Percentiles rank a stretch among this genome's conserved stretches.
These are phyloP conservation scores for Hystrix cristata DNA, from an alignment of 2,113 vertebrate species.

Conservation along the genomic window DNA sequence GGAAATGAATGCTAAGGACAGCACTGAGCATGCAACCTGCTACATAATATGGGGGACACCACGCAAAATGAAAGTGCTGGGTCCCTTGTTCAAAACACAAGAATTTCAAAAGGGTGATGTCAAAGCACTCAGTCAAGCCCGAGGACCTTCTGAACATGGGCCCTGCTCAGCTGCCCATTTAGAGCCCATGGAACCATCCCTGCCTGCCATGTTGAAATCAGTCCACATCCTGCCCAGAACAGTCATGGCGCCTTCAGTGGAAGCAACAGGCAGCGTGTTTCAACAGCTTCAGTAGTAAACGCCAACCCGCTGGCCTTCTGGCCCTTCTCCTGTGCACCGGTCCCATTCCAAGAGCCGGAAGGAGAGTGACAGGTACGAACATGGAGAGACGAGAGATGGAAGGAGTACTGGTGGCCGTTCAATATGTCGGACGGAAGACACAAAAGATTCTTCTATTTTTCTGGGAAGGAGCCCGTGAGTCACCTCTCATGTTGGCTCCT, in stretches of 20 bases:
- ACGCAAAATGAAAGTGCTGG: accelerated
- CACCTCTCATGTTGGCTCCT: neutral
- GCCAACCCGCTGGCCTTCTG: neutral
- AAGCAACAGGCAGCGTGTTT: accelerated
- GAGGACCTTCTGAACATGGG: neutral
- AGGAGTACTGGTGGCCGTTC: neutral
- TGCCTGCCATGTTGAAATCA: accelerated
- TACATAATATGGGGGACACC: accelerated
- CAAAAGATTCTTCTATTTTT: neutral
- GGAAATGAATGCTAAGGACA: neutral
- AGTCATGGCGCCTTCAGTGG: accelerated
- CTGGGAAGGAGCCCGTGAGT: accelerated
- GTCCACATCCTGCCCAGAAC: accelerated
- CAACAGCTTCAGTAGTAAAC: accelerated
- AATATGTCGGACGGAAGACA: neutral
- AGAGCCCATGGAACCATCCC: accelerated
- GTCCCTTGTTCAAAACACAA: accelerated
- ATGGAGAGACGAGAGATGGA: neutral
- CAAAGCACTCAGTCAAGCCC: accelerated
- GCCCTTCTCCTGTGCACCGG: neutral
- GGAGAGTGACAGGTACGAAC: accelerated
- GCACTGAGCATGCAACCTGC: accelerated
- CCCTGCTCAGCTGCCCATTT: accelerated
- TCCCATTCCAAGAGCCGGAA: accelerated
- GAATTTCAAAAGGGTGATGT: neutral